Conservation (phyloP, 1,140 invertebrate genomes). For the Zaprionus tsacasi region DNA sequence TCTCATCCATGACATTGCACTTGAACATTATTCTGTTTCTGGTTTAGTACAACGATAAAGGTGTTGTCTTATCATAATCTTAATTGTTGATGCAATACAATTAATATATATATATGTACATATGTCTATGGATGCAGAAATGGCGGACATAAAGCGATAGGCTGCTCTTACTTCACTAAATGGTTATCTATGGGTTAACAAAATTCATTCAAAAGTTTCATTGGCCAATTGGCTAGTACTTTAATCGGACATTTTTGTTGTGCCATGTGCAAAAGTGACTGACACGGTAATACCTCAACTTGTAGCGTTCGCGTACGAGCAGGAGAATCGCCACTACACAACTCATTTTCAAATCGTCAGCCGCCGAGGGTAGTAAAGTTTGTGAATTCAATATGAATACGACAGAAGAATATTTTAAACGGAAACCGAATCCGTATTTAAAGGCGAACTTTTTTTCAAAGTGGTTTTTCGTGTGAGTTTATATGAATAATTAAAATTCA, state of each 20-base stretch:
- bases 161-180: conserved; percentile 9
- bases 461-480: conserved; percentile 70
- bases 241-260: conserved; percentile 50
- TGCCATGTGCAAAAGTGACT: conserved; percentile 67
- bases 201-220: background rate
- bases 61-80: background rate
- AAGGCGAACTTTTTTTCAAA: conserved; percentile 65
- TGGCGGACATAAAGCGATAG: background rate
- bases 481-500: background rate
- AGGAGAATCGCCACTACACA: background rate
- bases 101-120: background rate
- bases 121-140: conserved; percentile 26
- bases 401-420: conserved; percentile 33
- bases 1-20: conserved; percentile 11
- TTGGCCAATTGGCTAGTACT: conserved; percentile 18
- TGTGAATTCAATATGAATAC: conserved; percentile 62
- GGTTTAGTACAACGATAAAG: conserved; percentile 20
- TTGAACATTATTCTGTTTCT: conserved; percentile 22
- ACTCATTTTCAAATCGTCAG: conserved; percentile 43
- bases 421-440: conserved; percentile 62
- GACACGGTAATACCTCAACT: background rate
- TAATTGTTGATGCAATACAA: conserved; percentile 13
- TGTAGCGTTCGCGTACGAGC: conserved; percentile 46
- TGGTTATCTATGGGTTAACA: conserved; percentile 45
- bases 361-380: conserved; percentile 16